phyloP scores from a whole-genome alignment of 2,888 invertebrate genomes.

The Hirtodrosophila trivittata region DNA sequence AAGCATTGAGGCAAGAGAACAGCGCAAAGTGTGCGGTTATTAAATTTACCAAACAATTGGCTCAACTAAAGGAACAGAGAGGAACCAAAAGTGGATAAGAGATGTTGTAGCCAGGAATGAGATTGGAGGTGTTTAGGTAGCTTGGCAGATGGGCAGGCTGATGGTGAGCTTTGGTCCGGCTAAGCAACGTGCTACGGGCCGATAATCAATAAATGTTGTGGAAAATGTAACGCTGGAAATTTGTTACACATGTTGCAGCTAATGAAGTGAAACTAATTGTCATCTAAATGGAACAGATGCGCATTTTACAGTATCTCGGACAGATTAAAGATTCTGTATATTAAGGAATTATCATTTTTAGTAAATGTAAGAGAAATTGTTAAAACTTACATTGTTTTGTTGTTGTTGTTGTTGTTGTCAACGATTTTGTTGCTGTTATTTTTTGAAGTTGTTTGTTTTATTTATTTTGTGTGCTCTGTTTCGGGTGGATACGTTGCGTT shows the following conservation, averaged over 20 bases:
- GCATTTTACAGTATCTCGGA: slow-evolving; percentile 6
- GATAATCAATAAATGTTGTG: slow-evolving; percentile 72
- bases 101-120: background rate
- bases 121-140: background rate
- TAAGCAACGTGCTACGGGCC: slow-evolving; percentile 26
- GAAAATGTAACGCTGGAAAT: slow-evolving; percentile 60
- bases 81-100: slow-evolving; percentile 5
- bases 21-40: slow-evolving; percentile 50
- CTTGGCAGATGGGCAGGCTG: background rate
- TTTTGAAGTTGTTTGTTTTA: background rate
- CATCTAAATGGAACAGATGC: slow-evolving; percentile 25
- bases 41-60: slow-evolving; percentile 62
- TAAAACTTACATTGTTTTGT: slow-evolving; percentile 61
- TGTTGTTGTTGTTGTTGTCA: slow-evolving; percentile 23
- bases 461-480: background rate
- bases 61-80: slow-evolving; percentile 33
- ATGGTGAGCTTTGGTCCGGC: slow-evolving; percentile 4
- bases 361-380: too few species aligned
- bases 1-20: slow-evolving; percentile 34
- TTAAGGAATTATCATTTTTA: too few species aligned
- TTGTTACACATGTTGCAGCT: slow-evolving; percentile 57
- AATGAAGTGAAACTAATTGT: slow-evolving; percentile 45
- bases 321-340: too few species aligned
- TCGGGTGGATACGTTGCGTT: slow-evolving; percentile 35
- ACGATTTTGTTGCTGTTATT: slow-evolving; percentile 13